Evolutionary conservation across 1,140 invertebrate species (phyloP), one percentile per base, ranked within the genome.

Genomic region (Eurytemora carolleeae): DNA sequence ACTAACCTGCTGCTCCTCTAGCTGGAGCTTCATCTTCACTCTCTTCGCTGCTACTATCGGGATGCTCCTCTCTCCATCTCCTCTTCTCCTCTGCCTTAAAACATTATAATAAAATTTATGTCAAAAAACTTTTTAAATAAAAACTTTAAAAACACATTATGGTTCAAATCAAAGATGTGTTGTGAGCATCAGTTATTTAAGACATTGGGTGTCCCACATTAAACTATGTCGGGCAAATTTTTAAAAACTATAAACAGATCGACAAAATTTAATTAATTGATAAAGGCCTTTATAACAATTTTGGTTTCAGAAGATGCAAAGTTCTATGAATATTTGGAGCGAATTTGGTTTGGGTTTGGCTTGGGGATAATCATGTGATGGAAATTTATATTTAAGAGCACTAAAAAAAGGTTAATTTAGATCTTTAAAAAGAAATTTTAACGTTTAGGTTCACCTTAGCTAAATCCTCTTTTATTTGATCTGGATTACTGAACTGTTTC

Each of bases 401-500:
- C n/a, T n/a, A n/a, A 44, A 53, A 22, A 26, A 57, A n/a, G 80
- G 79, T 80, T 81, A 83, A 66, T 79, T 76, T 67, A 77, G 75
- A 44, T n/a, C 31, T 7, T 44, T 12, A 7, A 7, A n/a, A 44
- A n/a, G 7, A 44, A 44, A 12, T 44, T 44, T 12, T 44, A 44
- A 44, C 7, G 7, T 44, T 12, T 12, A 44, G 31, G 31, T 80
- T 78, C 70, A 83, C 79, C 64, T 84, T 83, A 69, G 86, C 84
- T 44, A 58, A 59, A 64, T 57, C 20, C 58, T 64, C 26, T 64
- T 64, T 63, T 63, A 64, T 26, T 63, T 44, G 31, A 44, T 44
- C 31, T 12, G 87, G 88, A 70, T 85, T 91, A 7, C 91, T 94
- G 71, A 95, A 96, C 70, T 87, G 84, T 64, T 90, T 84, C n/a